Conservation (phyloP, 2,888 invertebrate species). For the Pandemis corylana region DNA sequence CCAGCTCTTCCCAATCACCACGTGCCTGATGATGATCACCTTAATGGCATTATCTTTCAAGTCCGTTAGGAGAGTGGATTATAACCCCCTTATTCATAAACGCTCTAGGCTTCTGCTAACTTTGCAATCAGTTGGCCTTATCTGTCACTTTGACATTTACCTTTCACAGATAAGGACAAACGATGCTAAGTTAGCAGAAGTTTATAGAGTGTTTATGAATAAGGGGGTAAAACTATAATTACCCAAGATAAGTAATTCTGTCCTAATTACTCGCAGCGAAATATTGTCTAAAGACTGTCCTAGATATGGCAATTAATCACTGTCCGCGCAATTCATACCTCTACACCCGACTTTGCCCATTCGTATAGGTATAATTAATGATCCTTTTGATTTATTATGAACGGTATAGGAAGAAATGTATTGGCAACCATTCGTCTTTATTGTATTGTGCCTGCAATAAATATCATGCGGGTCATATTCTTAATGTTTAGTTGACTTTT, state of each 20-base stretch:
- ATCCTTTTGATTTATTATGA: constrained; percentile 61
- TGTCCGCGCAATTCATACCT: constrained; percentile 51
- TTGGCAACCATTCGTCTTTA: constrained; percentile 46
- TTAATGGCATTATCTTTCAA: too few species aligned
- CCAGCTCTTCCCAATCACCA: too few species aligned
- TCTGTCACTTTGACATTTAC: too few species aligned
- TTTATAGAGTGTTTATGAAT: too few species aligned
- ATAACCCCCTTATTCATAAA: too few species aligned
- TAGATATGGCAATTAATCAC: constrained; percentile 50
- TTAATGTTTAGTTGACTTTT: constrained; percentile 19
- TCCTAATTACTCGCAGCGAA: constrained; percentile 33
- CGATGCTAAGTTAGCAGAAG: too few species aligned
- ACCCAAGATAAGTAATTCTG: constrained; percentile 10
- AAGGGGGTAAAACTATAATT: too few species aligned
- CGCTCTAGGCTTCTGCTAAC: too few species aligned
- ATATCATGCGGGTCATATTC: constrained; percentile 29
- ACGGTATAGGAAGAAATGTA: constrained; percentile 51
- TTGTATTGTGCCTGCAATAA: constrained; percentile 33
- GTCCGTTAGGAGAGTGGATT: too few species aligned
- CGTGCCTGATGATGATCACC: too few species aligned
- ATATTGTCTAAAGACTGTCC: constrained; percentile 40
- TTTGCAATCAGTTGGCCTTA: too few species aligned
- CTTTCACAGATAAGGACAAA: too few species aligned
- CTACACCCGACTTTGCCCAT: constrained; percentile 46
- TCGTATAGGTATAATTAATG: constrained; percentile 62